These are phyloP conservation scores for Phodopus roborovskii DNA, from an alignment of 2,113 vertebrate species.

Conservation along the genomic window DNA sequence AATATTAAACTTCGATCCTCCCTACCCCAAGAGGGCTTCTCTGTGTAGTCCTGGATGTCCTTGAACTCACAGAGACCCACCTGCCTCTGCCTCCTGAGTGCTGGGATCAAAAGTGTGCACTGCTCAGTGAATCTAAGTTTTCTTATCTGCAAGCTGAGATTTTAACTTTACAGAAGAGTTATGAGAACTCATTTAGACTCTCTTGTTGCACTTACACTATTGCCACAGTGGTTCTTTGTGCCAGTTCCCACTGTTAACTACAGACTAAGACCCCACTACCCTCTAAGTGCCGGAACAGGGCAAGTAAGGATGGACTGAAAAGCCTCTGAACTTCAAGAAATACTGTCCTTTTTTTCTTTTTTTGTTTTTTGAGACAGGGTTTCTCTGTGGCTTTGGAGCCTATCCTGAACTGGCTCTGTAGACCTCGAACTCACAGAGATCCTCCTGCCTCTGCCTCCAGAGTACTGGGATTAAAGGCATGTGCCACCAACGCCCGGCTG, in stretches of 20 bases:
- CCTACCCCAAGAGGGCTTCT: background rate
- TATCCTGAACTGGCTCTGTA: no score
- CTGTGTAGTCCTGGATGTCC: background rate
- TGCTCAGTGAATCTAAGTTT: background rate
- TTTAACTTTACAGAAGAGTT: conserved; percentile 31
- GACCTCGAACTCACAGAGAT: no score
- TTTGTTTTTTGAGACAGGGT: no score
- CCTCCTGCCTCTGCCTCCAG: no score
- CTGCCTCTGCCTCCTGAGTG: background rate
- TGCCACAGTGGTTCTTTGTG: background rate
- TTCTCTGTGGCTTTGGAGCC: no score
- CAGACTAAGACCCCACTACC: background rate
- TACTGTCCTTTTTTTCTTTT: background rate
- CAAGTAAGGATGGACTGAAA: background rate
- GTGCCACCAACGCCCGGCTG: no score
- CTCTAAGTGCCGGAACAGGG: background rate
- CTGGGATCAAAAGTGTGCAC: background rate
- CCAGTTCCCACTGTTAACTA: conserved; percentile 5
- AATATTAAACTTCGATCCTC: background rate
- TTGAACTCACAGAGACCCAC: background rate
- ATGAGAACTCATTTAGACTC: background rate
- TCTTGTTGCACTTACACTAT: background rate
- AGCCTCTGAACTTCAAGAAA: background rate
- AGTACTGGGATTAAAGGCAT: no score
- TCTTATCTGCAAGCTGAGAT: conserved; percentile 42